Evolutionary conservation across 2,888 invertebrate genomes (phyloP), one percentile per base, ranked within the genome.

Genomic region (Brachyptera risi): DNA sequence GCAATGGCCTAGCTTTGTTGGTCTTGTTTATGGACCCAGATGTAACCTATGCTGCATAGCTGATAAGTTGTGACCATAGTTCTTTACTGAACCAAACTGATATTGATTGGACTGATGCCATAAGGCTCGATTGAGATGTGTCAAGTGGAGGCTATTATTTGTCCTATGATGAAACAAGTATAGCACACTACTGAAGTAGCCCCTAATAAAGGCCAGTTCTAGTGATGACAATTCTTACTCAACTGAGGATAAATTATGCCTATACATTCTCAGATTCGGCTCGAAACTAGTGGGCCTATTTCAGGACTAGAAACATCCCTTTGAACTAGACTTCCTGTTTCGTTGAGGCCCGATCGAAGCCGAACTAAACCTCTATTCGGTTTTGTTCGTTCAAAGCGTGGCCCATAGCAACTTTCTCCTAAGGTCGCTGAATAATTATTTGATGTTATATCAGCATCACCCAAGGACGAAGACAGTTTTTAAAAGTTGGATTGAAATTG

Each of bases 381-480:
- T 68, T 68, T 67, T 66, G 64, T 69, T 67, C 67, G 74, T 77
- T 80, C 79, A 80, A 77, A 74, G 63, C 68, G 69, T 64, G 74
- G 78, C 79, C 76, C 58, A 80, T 50, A 79, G 67, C 68, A 72
- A 63, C 65, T 68, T 70, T 58, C 66, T 61, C 59, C 67, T 60
- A 68, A 68, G 70, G 71, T 70, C 69, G 69, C 69, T 62, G 61
- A 31, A 42, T 19, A 19, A 27, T 19, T 24, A n/a, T 61, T 63
- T 49, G 35, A 65, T 72, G 69, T 68, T 67, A 73, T 71, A 64
- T 70, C 74, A 75, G 80, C 80, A 80, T 77, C 77, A 81, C 80
- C 80, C 79, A 78, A 73, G 71, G 76, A 74, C 72, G 64, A 80
- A 78, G 80, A 38, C 63, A 65, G 62, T 50, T 40, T 47, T 42